Evolutionary conservation across 1,140 invertebrate genomes (phyloP), one percentile per base, ranked within the genome.

Genomic region (Charaxes varanes): DNA sequence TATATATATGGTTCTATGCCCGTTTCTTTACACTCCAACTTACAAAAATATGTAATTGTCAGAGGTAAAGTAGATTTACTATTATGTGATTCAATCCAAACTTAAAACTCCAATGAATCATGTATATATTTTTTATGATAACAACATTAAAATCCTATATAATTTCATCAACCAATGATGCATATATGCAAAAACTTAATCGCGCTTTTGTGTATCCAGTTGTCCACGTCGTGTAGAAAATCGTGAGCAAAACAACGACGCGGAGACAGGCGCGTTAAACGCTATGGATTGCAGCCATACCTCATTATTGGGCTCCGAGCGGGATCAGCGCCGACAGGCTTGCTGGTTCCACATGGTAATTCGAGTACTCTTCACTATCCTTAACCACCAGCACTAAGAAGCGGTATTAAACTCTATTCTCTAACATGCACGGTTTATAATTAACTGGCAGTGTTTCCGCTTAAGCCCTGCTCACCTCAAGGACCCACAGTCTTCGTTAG

Each of bases 251-350:
- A 21, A 10, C 28, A 18, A 30, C 53, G 62, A 73, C 71, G 62
- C 69, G 73, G 60, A 69, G 67, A 70, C 69, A 77, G 71, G 66
- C 34, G 34, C 19, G 24, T 23, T 44, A 37, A 44, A 44, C 28
- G 33, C 41, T 73, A 70, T 73, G 62, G 18, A 44, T 62, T 66
- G 61, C 65, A 74, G 68, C 74, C 73, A 68, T 74, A 74, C 66
- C 69, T 76, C 71, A 79, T 73, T 72, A 79, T 65, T 73, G 63
- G 76, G 70, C 62, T 73, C 68, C 59, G 70, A 68, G 62, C 69
- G 54, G 60, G 64, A 67, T 60, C 60, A 52, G 60, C 62, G 65
- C 58, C 67, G 71, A 79, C 71, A 73, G 71, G 57, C 61, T 60
- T 44, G 41, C 33, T 44, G 36, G 33, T 44, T 44, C 26, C 30